Conservation (phyloP, 2,888 invertebrate genomes). For the Platycheirus albimanus region DNA sequence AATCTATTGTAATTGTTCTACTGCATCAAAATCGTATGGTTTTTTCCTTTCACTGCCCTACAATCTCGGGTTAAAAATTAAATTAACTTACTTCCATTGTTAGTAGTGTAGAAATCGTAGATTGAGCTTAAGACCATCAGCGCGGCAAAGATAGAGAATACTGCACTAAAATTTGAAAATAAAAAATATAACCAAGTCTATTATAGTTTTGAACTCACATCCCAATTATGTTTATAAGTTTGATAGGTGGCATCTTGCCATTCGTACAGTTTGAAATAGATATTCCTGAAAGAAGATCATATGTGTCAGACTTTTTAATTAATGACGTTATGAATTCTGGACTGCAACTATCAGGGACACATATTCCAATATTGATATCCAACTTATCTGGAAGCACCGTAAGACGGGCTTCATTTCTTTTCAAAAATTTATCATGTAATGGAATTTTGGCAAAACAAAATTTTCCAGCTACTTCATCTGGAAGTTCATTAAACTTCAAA, state of each 20-base stretch:
- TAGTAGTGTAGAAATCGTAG: neutral
- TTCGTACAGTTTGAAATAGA: neutral
- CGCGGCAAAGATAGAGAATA: constrained; percentile 3
- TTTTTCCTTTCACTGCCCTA: no score
- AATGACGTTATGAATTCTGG: constrained; percentile 27
- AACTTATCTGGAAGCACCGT: neutral
- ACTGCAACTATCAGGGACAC: constrained; percentile 71
- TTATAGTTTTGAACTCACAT: constrained; percentile 22
- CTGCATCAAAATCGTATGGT: no score
- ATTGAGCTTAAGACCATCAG: constrained; percentile 6
- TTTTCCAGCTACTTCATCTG: constrained; percentile 76
- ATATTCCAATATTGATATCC: constrained; percentile 55
- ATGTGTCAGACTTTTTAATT: no score
- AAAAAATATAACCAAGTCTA: neutral
- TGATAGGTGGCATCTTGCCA: neutral
- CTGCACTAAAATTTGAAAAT: neutral
- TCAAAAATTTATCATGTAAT: neutral
- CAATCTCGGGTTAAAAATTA: no score
- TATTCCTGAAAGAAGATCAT: neutral
- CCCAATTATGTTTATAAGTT: neutral
- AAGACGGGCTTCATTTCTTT: neutral
- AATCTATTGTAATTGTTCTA: no score
- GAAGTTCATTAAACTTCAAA: constrained; percentile 2
- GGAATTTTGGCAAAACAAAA: constrained; percentile 76
- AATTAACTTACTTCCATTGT: neutral